A percentile compares a stretch with the other conserved stretches of the same genome.
These are phyloP conservation scores for Itoplectis maculator DNA, from an alignment of 2,888 invertebrate genomes.

Conservation along the genomic window DNA sequence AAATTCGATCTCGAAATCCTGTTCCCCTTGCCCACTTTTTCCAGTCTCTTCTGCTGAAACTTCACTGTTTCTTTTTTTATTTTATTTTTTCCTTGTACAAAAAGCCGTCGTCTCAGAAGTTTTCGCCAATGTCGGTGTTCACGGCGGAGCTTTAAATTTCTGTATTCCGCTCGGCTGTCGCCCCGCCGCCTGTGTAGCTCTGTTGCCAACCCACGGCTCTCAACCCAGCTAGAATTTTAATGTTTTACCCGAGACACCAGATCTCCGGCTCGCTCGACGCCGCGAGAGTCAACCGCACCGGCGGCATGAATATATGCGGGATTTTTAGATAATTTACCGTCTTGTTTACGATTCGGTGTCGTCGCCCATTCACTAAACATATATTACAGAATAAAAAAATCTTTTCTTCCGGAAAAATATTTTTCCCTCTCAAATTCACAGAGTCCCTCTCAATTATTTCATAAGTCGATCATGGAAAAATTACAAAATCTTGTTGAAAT, in stretches of 20 bases:
- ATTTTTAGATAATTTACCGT: conserved; percentile 47
- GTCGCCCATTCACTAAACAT: conserved; percentile 9
- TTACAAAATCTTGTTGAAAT: background rate
- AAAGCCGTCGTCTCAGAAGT: conserved; percentile 41
- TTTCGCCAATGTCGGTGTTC: conserved; percentile 14
- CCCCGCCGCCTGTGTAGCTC: conserved; percentile 27
- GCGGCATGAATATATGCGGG: conserved; percentile 8
- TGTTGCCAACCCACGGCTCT: conserved; percentile 29
- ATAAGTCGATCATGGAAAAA: background rate
- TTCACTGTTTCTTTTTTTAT: conserved; percentile 12
- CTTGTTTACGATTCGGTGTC: conserved; percentile 41
- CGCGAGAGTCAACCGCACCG: background rate
- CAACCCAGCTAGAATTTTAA: conserved; percentile 62
- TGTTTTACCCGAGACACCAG: conserved; percentile 42
- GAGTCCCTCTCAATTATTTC: no score
- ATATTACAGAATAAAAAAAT: conserved; percentile 12
- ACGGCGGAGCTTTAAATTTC: conserved; percentile 56
- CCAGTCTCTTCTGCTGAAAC: conserved; percentile 25
- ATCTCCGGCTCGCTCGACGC: conserved; percentile 36
- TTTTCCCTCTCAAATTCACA: no score
- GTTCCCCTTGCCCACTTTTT: conserved; percentile 7
- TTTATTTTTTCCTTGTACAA: conserved; percentile 26
- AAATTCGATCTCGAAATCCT: conserved; percentile 46
- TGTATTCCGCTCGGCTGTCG: conserved; percentile 49
- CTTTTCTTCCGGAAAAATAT: background rate